Conservation (phyloP, 2,888 invertebrate genomes). For the Icerya purchasi region DNA sequence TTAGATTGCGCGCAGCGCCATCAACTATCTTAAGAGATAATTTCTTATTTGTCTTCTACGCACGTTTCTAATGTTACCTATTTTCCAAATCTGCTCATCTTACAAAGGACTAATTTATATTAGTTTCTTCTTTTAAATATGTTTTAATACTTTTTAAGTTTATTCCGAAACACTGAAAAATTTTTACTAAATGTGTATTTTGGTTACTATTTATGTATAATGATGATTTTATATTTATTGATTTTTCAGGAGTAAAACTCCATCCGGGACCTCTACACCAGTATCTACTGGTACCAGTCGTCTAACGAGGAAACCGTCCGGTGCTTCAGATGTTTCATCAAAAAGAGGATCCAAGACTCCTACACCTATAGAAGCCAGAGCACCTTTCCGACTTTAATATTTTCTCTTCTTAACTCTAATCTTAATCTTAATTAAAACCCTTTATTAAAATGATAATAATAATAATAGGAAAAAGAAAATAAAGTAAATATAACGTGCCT, state of each 20-base stretch:
- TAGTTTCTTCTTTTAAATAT: conserved; percentile 1
- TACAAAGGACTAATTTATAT: neutral
- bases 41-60: too few relatives aligned
- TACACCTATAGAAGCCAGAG: conserved; percentile 27
- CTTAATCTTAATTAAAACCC: too few relatives aligned
- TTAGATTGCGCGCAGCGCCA: too few relatives aligned
- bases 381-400: conserved; percentile 26
- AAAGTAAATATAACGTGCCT: too few relatives aligned
- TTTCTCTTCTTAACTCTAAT: neutral
- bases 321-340: conserved; percentile 37
- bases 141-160: conserved; percentile 10
- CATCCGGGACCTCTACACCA: conserved; percentile 50
- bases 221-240: conserved; percentile 18
- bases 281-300: conserved; percentile 22
- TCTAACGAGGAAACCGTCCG: conserved; percentile 37
- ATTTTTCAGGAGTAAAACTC: conserved; percentile 41
- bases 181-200: neutral
- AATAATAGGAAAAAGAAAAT: too few relatives aligned
- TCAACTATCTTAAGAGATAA: too few relatives aligned
- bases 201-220: neutral
- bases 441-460: too few relatives aligned
- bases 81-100: neutral
- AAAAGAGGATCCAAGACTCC: conserved; percentile 23
- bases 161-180: neutral
- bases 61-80: too few relatives aligned